phyloP scores from a whole-genome alignment of 2,888 invertebrate genomes.

The Tenthredo amoena region DNA sequence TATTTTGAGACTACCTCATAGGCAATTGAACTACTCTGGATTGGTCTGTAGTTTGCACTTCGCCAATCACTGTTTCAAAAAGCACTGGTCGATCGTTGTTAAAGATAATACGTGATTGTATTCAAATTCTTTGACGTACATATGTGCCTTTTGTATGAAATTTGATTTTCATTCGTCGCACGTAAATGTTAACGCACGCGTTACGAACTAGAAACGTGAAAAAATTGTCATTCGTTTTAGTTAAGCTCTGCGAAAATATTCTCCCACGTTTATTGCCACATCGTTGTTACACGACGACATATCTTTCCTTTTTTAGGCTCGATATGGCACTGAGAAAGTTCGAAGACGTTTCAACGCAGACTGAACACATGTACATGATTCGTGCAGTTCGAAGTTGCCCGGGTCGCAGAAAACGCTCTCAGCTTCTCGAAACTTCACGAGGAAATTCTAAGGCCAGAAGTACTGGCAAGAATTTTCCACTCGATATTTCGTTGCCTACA shows the following conservation, averaged over 20 bases:
- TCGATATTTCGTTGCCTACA: conserved; percentile 30
- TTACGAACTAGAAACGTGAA: neutral
- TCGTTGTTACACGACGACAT: neutral
- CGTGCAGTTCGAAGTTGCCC: conserved; percentile 60
- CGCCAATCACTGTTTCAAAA: neutral
- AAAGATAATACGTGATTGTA: neutral
- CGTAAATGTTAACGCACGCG: neutral
- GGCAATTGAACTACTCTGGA: neutral
- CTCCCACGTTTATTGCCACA: neutral
- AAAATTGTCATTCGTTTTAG: neutral
- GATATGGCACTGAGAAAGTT: neutral
- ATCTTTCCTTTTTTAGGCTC: neutral
- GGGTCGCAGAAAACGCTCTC: conserved; percentile 26
- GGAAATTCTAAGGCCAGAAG: neutral
- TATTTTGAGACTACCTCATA: neutral
- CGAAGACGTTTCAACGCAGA: conserved; percentile 58
- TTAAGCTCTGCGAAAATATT: neutral
- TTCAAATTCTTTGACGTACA: neutral
- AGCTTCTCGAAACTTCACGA: neutral
- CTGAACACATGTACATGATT: conserved; percentile 59
- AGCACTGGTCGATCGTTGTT: neutral
- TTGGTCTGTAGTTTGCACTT: neutral
- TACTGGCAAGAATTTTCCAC: neutral
- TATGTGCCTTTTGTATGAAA: neutral
- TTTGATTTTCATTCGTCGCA: neutral